These are phyloP conservation scores for Drosophila ustulata DNA, from an alignment of 2,888 invertebrate genomes.

Conservation along the genomic window DNA sequence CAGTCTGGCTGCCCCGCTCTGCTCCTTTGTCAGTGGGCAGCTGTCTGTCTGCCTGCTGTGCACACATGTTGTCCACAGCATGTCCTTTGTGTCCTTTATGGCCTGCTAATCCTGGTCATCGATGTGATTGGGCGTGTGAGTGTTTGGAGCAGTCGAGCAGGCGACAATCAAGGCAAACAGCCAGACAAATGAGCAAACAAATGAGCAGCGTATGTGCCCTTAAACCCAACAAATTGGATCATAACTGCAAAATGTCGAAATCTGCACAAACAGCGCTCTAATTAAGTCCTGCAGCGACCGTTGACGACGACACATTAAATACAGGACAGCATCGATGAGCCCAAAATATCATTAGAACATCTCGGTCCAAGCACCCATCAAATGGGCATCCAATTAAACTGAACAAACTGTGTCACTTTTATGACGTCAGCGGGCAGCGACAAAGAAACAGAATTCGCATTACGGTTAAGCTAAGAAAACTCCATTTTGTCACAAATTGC, in stretches of 20 bases:
- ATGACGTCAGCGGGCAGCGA: constrained; percentile 52
- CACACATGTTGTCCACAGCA: constrained; percentile 52
- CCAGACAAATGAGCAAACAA: constrained; percentile 79
- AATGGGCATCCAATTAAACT: constrained; percentile 54
- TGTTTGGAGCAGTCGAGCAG: constrained; percentile 40
- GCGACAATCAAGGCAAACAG: constrained; percentile 74
- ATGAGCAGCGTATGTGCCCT: constrained; percentile 71
- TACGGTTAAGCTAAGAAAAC: background rate
- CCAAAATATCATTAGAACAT: constrained; percentile 30
- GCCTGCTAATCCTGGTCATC: constrained; percentile 69
- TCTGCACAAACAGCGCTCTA: constrained; percentile 81
- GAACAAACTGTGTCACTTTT: constrained; percentile 38
- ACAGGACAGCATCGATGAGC: constrained; percentile 39
- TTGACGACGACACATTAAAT: constrained; percentile 43
- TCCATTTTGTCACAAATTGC: background rate
- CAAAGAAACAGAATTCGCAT: background rate
- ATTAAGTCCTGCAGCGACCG: constrained; percentile 78
- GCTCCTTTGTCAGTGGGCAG: constrained; percentile 41
- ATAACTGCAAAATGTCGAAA: constrained; percentile 77
- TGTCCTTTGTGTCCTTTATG: constrained; percentile 54
- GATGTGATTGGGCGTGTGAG: constrained; percentile 58
- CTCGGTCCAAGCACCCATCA: constrained; percentile 29
- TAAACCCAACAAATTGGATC: constrained; percentile 76
- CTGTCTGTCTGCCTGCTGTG: constrained; percentile 60
- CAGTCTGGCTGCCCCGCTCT: background rate